These are phyloP conservation scores for Crocuta crocuta DNA, from an alignment of 2,113 vertebrate genomes.

Conservation along the genomic window DNA sequence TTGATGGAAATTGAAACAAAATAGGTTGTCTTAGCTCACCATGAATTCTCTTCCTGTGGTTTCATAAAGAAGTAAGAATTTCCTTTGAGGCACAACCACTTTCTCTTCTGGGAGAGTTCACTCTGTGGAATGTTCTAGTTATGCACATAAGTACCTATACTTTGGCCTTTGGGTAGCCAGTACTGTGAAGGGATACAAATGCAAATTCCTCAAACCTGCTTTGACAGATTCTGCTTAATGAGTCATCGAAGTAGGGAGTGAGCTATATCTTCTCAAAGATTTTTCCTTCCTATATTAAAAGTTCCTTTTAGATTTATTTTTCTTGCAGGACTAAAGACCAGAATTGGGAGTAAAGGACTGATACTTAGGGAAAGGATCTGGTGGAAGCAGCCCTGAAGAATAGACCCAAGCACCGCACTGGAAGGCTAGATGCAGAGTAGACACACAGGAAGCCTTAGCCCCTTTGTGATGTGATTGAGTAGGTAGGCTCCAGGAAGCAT, in stretches of 20 bases:
- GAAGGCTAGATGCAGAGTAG: not conserved
- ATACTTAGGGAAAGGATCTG: not conserved
- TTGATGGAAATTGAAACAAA: not conserved
- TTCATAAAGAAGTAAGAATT: not conserved
- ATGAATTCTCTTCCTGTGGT: not conserved
- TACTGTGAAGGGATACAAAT: not conserved
- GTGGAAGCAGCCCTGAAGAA: not conserved
- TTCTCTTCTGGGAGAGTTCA: not conserved
- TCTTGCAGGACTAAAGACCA: not conserved
- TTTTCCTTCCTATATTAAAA: not conserved
- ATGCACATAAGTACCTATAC: not conserved
- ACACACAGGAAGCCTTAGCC: rapidly evolving
- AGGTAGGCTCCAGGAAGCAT: not conserved
- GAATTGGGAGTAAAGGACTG: not conserved
- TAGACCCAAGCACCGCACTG: rapidly evolving
- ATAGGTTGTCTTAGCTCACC: not conserved
- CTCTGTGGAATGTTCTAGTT: not conserved
- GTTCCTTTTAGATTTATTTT: not conserved
- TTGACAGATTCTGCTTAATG: not conserved
- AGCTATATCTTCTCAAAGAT: not conserved
- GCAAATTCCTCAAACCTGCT: not conserved
- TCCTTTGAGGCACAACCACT: not conserved
- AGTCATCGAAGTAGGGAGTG: not conserved
- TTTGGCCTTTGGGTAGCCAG: not conserved
- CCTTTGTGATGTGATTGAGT: not conserved